Evolutionary conservation across 2,797 vertebrate species (phyloP).

Genomic region (Gambusia yucatana): DNA sequence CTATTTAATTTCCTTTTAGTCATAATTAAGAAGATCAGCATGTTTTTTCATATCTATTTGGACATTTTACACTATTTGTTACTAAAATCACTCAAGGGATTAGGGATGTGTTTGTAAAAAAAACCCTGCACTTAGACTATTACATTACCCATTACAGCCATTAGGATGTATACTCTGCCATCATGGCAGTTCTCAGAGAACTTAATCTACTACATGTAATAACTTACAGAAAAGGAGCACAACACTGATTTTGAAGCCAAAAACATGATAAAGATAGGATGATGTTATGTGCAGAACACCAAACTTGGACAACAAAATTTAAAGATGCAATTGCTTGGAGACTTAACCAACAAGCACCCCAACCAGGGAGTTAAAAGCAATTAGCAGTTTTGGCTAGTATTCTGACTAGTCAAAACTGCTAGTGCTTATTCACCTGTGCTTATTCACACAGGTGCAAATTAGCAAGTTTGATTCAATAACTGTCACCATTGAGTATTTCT

Average conservation of each 20-base stretch:
- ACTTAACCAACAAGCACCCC: neutral
- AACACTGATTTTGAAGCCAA: neutral
- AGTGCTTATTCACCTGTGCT: no score
- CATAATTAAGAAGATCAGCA: neutral
- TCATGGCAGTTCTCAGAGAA: neutral
- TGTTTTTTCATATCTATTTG: neutral
- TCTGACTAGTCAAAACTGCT: neutral
- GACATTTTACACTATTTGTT: neutral
- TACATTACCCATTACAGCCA: neutral
- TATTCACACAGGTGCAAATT: neutral
- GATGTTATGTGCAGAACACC: neutral
- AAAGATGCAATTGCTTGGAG: neutral
- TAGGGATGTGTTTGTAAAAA: neutral
- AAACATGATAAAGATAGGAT: neutral
- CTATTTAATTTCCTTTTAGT: neutral
- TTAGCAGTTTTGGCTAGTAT: neutral
- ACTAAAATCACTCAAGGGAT: neutral
- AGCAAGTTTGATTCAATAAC: neutral
- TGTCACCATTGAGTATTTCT: neutral
- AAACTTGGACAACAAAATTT: neutral
- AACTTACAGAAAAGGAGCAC: neutral
- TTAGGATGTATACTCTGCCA: slow-evolving; percentile 7
- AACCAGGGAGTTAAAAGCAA: neutral
- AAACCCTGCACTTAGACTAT: neutral
- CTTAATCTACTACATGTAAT: neutral